phyloP scores from a whole-genome alignment of 2,797 vertebrate genomes.

The Ambastaia sidthimunki region DNA sequence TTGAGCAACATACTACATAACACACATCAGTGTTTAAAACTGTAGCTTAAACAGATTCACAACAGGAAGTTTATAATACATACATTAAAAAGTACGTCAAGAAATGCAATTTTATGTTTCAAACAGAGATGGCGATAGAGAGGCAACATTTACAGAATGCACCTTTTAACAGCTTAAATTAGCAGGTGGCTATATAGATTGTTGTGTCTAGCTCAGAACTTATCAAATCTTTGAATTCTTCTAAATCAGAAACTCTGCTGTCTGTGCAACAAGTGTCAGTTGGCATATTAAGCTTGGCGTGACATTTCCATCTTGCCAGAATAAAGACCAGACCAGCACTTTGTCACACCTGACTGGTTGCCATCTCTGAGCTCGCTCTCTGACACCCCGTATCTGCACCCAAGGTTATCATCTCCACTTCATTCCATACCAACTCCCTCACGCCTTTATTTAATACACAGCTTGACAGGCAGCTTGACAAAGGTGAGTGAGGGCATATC shows the following conservation, averaged over 20 bases:
- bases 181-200: background rate
- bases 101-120: no score
- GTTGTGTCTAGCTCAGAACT: background rate
- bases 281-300: constrained; percentile 37
- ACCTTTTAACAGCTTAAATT: background rate
- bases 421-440: constrained; percentile 42
- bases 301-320: constrained; percentile 55
- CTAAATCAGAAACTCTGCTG: background rate
- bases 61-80: no score
- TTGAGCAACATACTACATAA: no score
- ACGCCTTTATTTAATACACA: constrained; percentile 73
- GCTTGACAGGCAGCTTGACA: constrained; percentile 71
- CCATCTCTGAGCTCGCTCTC: background rate
- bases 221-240: background rate
- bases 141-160: no score
- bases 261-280: constrained; percentile 6
- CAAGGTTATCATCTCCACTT: constrained; percentile 41
- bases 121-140: no score
- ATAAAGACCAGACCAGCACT: constrained; percentile 48
- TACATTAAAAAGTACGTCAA: no score
- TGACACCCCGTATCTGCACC: constrained; percentile 1
- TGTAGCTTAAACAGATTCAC: no score
- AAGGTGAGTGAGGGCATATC: constrained; percentile 76
- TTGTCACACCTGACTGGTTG: constrained; percentile 41
- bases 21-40: no score